Percentiles rank a stretch among this genome's conserved stretches.
Conservation (phyloP, 2,797 vertebrate genomes). For the Antennarius maculatus region DNA sequence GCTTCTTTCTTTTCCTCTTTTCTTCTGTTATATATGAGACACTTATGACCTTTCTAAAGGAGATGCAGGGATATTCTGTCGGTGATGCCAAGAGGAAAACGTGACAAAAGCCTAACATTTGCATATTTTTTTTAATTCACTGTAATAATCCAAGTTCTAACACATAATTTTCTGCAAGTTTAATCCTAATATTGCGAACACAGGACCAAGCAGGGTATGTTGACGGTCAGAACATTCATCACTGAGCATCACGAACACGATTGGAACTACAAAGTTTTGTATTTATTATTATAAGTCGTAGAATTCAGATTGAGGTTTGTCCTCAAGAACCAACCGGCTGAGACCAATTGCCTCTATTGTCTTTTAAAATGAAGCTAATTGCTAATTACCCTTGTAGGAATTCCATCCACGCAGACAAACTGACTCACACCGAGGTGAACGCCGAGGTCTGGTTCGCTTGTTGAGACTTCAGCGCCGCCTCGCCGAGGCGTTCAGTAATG, state of each 20-base stretch:
- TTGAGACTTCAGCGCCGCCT: slow-evolving; percentile 40
- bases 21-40: slow-evolving; percentile 3
- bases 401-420: neutral
- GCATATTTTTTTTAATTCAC: too few relatives aligned
- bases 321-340: neutral
- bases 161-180: too few relatives aligned
- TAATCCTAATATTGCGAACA: too few relatives aligned
- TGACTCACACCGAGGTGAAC: slow-evolving; percentile 28
- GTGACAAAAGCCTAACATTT: neutral
- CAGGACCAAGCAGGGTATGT: too few relatives aligned
- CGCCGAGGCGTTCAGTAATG: slow-evolving; percentile 56
- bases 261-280: neutral
- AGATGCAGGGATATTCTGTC: neutral
- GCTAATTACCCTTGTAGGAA: neutral
- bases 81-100: neutral
- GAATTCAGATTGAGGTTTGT: neutral
- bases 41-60: neutral
- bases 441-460: slow-evolving; percentile 11
- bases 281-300: neutral
- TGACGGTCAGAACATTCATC: too few relatives aligned
- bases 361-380: neutral
- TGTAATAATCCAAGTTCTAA: too few relatives aligned
- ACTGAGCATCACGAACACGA: too few relatives aligned
- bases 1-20: slow-evolving; percentile 14
- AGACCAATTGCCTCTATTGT: neutral